phyloP scores from a whole-genome alignment of 2,113 vertebrate genomes.

The Ceratotherium simum region DNA sequence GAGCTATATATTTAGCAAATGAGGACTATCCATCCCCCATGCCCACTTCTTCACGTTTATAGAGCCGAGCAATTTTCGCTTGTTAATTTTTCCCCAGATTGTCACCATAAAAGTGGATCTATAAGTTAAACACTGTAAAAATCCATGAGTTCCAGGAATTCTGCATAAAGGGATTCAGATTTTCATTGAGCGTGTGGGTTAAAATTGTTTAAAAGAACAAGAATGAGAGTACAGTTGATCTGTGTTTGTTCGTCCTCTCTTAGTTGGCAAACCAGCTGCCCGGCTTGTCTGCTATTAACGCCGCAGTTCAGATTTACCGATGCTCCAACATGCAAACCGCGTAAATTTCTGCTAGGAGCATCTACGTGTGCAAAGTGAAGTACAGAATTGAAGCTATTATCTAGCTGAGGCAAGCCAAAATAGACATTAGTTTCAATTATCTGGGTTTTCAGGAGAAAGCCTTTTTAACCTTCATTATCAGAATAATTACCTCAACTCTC shows the following conservation, averaged over 20 bases:
- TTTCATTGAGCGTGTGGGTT: constrained; percentile 69
- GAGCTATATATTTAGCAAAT: constrained; percentile 89
- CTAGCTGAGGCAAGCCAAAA: constrained; percentile 63
- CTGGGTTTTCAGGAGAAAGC: constrained; percentile 68
- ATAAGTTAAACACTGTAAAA: constrained; percentile 86
- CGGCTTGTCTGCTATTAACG: background rate
- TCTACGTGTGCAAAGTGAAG: background rate
- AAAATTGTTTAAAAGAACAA: constrained; percentile 5
- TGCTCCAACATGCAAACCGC: background rate
- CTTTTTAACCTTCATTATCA: constrained; percentile 66
- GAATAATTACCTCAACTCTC: constrained; percentile 62
- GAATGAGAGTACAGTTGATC: background rate
- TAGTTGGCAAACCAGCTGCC: background rate
- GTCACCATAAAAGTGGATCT: constrained; percentile 84
- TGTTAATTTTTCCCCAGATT: constrained; percentile 86
- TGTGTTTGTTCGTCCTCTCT: background rate
- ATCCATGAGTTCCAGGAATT: constrained; percentile 84
- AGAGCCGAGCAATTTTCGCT: constrained; percentile 85
- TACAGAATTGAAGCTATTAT: background rate
- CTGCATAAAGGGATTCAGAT: constrained; percentile 78
- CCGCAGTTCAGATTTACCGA: background rate
- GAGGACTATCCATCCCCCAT: constrained; percentile 81
- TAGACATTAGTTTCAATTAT: constrained; percentile 70
- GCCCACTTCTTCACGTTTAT: constrained; percentile 81
- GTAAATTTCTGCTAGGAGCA: background rate